A percentile compares a stretch with the other conserved stretches of the same genome.
Evolutionary conservation across 2,113 vertebrate genomes (phyloP).

Genomic region (Ibidorhyncha struthersii): DNA sequence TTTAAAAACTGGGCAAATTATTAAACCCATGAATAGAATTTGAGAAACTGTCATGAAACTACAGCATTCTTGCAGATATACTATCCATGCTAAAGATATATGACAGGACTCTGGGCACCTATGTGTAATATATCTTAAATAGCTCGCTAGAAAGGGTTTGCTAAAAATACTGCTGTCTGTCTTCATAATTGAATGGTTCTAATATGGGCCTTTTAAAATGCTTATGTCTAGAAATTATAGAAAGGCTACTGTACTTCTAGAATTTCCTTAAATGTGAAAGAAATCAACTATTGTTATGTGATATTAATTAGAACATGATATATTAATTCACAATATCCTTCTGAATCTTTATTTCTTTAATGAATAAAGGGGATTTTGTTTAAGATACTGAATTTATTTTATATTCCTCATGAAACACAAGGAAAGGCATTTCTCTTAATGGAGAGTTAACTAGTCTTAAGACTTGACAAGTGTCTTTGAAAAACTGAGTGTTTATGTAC

Average conservation of each 20-base stretch:
- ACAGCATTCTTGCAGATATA: constrained; percentile 6
- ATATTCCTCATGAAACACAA: neutral
- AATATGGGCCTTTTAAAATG: constrained; percentile 14
- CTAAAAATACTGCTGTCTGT: constrained; percentile 34
- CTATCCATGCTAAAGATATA: constrained; percentile 15
- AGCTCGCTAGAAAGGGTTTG: constrained; percentile 30
- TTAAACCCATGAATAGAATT: constrained; percentile 26
- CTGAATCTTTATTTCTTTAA: neutral
- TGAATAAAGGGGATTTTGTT: neutral
- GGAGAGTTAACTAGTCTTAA: neutral
- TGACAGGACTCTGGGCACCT: neutral
- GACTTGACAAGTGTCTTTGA: neutral
- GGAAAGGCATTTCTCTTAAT: neutral
- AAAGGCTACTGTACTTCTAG: neutral
- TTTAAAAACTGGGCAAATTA: constrained; percentile 16
- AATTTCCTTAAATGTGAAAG: neutral
- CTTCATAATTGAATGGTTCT: constrained; percentile 31
- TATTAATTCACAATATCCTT: neutral
- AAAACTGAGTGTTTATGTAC: neutral
- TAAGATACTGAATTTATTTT: neutral
- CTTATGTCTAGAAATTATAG: neutral
- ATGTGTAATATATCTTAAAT: constrained; percentile 39
- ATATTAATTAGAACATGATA: neutral
- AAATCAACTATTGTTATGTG: neutral
- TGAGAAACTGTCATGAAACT: constrained; percentile 26